Percentiles rank a stretch among this genome's conserved stretches.
These are phyloP conservation scores for Grammomys surdaster DNA, from an alignment of 2,113 vertebrate species.

Conservation along the genomic window DNA sequence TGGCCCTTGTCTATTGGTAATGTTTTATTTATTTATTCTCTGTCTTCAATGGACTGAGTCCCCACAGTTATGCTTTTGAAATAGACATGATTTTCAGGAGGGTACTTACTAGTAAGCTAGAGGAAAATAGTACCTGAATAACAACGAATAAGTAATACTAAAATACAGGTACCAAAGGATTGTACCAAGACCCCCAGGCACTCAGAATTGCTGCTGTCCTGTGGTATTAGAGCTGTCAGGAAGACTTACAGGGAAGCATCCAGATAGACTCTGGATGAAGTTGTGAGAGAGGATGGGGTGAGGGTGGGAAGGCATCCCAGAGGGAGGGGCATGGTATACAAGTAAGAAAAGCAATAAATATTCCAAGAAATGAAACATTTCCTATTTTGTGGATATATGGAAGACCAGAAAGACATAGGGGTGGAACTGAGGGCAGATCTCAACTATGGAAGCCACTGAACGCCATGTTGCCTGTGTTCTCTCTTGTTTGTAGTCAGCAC, in stretches of 20 bases:
- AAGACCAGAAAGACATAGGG: neutral
- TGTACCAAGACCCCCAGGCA: neutral
- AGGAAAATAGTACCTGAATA: neutral
- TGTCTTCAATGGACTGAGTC: neutral
- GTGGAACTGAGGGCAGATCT: neutral
- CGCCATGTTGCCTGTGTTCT: neutral
- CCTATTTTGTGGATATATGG: neutral
- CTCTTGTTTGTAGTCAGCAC: neutral
- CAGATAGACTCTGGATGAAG: neutral
- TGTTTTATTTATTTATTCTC: neutral
- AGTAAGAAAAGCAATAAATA: neutral
- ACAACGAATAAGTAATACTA: neutral
- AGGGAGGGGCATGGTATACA: neutral
- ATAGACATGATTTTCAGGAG: neutral
- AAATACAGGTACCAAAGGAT: neutral
- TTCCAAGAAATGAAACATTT: conserved; percentile 31
- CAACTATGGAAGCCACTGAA: neutral
- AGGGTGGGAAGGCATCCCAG: neutral
- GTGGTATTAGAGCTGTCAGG: neutral
- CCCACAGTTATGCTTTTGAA: conserved; percentile 34
- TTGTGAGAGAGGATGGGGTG: neutral
- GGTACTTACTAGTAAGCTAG: neutral
- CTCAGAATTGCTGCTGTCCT: neutral
- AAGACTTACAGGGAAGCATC: neutral
- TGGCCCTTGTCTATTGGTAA: neutral